Evolutionary conservation across 1,140 invertebrate species (phyloP), one percentile per base, ranked within the genome.

Genomic region (Hydropsyche tenuis): DNA sequence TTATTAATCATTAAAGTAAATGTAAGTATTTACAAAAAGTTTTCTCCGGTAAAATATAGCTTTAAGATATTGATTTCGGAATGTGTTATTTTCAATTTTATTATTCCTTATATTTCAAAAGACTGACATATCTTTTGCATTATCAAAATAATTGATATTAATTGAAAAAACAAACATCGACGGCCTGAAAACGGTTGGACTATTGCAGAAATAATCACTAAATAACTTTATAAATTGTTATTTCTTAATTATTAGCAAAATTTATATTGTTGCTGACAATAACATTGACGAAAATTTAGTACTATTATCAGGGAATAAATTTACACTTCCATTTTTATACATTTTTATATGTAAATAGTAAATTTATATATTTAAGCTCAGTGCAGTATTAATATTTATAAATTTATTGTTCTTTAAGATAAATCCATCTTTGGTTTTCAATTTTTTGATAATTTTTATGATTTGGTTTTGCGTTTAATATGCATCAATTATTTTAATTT

Each of bases 261-360:
- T 45, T 65, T 45, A 68, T 68, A 68, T 68, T 46, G 45, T 48
- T 68, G 65, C 42, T 68, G 65, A 46, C 65, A 68, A 68, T 68
- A 68, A 68, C 30, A 64, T 30, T 64, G 5, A n/a, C 11, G 43
- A 68, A 46, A 48, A 46, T 62, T 45, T 48, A 68, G n/a, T 6
- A 43, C 63, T 60, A 60, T 60, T 53, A 45, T 65, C 63, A 65
- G 63, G 63, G 63, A 65, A 65, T 43, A 42, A 43, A 65, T 23
- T 42, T 65, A 65, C 30, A 65, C 63, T 65, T 65, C 63, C 63
- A 65, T 65, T 65, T 65, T 65, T 45, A 65, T 65, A 65, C 30
- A 43, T 65, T 65, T 65, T 65, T 42, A 43, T 20, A 20, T 42
- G 30, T 65, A 43, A 0, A 43, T 65, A 43, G 16, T 65, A 43